Evolutionary conservation across 2,113 vertebrate species (phyloP).

Genomic region (Ophiodon elongatus): DNA sequence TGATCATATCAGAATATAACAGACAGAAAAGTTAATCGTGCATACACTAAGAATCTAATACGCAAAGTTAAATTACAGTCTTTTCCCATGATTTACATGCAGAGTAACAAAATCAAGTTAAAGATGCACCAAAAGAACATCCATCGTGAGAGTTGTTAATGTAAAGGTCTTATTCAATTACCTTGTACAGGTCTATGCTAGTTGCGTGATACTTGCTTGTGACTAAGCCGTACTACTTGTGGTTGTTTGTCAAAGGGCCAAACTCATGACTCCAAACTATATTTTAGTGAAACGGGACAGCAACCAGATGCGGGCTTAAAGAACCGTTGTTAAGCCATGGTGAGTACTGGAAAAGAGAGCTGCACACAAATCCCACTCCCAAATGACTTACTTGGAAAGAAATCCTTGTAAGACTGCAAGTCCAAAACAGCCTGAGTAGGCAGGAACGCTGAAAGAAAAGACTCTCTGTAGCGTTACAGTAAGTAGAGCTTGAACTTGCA

Average conservation of each 20-base stretch:
- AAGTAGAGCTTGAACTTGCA: slow-evolving; percentile 14
- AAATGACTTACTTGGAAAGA: slow-evolving; percentile 69
- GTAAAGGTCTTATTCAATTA: neutral
- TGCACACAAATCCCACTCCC: slow-evolving; percentile 66
- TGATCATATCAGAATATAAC: slow-evolving; percentile 17
- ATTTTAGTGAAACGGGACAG: slow-evolving; percentile 52
- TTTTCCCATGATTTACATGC: neutral
- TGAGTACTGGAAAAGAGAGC: slow-evolving; percentile 69
- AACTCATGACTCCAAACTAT: slow-evolving; percentile 53
- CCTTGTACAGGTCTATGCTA: slow-evolving; percentile 1
- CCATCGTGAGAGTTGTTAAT: neutral
- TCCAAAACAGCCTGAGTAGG: slow-evolving; percentile 64
- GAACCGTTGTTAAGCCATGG: slow-evolving; percentile 60
- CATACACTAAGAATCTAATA: neutral
- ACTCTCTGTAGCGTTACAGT: slow-evolving; percentile 22
- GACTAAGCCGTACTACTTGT: slow-evolving; percentile 23
- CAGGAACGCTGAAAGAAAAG: slow-evolving; percentile 36
- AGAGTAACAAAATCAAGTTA: neutral
- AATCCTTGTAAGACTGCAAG: slow-evolving; percentile 65
- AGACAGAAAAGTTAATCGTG: neutral
- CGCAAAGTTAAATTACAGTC: neutral
- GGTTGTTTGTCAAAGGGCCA: slow-evolving; percentile 50
- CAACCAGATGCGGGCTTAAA: slow-evolving; percentile 77
- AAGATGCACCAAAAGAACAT: slow-evolving; percentile 4
- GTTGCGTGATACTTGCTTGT: neutral